Conservation (phyloP, 23 tunicate species). For the Oikopleura dioica region DNA sequence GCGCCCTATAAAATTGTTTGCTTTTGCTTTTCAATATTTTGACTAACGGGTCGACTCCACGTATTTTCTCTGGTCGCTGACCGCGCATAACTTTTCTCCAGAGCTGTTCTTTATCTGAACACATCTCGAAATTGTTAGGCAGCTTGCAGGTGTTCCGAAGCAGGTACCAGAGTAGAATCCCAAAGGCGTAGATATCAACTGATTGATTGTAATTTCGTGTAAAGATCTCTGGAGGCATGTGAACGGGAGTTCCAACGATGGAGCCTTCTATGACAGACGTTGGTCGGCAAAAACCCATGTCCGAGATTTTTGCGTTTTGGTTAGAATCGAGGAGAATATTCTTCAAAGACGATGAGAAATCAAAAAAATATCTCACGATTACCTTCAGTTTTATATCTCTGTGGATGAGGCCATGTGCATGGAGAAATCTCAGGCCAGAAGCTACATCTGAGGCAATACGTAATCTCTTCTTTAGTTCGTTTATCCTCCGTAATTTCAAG, state of each 20-base stretch:
- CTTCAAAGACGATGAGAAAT: too few relatives aligned
- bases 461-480: not conserved
- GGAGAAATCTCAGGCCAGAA: not conserved
- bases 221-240: not conserved
- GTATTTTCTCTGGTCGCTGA: not conserved
- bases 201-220: not conserved
- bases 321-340: not conserved
- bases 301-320: not conserved
- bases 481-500: not conserved
- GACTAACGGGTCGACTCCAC: not conserved
- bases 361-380: too few relatives aligned
- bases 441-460: not conserved
- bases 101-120: not conserved
- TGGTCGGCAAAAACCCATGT: not conserved
- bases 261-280: not conserved
- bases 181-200: not conserved
- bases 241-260: not conserved
- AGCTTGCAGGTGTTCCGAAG: not conserved
- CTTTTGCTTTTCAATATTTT: too few relatives aligned
- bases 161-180: not conserved
- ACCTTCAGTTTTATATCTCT: not conserved
- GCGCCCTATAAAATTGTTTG: too few relatives aligned
- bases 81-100: not conserved
- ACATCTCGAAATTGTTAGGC: not conserved
- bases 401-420: not conserved